Evolutionary conservation across 2,888 invertebrate genomes (phyloP), one percentile per base, ranked within the genome.

Genomic region (Hemaris fuciformis): DNA sequence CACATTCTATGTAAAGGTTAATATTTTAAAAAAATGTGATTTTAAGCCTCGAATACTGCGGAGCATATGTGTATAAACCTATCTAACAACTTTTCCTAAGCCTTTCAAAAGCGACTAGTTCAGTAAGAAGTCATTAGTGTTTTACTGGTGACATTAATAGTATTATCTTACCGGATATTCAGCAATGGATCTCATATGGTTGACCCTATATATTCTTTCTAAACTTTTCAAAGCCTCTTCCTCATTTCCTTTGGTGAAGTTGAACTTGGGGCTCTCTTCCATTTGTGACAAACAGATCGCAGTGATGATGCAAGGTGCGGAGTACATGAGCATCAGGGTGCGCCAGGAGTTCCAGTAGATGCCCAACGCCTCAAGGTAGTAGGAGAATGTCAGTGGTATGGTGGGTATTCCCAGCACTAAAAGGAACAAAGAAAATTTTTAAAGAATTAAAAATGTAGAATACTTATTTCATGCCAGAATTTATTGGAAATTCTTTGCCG

Each of bases 251-350:
- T 94, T 94, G 0, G 94, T 87, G 48, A 95, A 89, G 34, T 94
- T 84, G 76, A 94, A 97, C 80, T 96, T 96, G 0, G 97, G 97
- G 69, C 96, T 97, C 81, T 97, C 97, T 0, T 96, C 95, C 75
- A 95, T 88, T 62, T 88, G 88, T 31, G 87, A 82, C 13, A 95
- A 78, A 66, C 94, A 93, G 0, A 93, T 13, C 0, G 94, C 93
- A 0, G 95, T 93, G 2, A 95, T 58, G 0, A 96, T 64, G 61
- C 94, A 93, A 0, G 97, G 94, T 0, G 94, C n/a, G 0, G 94
- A 94, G 75, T 96, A 94, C 0, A 95, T 77, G 1, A 95, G 82
- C n/a, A 96, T 77, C 66, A 96, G 93, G 1, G 96, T 77, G n/a
- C 97, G 90, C 97, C 97, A 97, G 0, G 96, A 95, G 74, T 94